Conservation (phyloP, 2,113 vertebrate species). For the Pelodiscus sinensis region DNA sequence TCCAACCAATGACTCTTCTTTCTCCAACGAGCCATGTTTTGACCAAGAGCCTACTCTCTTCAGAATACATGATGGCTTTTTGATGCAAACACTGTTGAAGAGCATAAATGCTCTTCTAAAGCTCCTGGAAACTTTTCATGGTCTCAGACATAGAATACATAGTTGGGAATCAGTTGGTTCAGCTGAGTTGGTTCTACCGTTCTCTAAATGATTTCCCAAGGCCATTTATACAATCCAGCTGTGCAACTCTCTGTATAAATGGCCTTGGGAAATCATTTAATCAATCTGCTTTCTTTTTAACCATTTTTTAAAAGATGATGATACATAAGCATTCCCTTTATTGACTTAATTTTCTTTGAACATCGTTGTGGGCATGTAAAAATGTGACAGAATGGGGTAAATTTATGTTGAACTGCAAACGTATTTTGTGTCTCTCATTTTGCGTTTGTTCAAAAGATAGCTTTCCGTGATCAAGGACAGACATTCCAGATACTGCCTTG, state of each 20-base stretch:
- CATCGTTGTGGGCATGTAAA: fast-evolving
- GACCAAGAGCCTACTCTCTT: background rate
- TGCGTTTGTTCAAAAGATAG: background rate
- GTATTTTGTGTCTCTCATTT: background rate
- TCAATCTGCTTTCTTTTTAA: background rate
- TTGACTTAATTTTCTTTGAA: background rate
- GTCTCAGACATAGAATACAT: background rate
- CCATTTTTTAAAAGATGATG: background rate
- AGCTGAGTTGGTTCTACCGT: background rate
- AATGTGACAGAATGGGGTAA: background rate
- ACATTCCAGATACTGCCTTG: background rate
- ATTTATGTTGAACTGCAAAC: background rate
- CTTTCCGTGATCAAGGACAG: background rate
- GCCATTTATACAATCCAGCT: too few relatives aligned
- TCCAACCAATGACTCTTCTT: background rate
- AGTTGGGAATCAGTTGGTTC: background rate
- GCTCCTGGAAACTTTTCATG: background rate
- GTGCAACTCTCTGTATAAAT: background rate
- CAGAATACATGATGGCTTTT: background rate
- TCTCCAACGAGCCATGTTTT: too few relatives aligned
- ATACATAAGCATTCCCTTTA: background rate
- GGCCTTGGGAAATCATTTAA: conserved; percentile 8
- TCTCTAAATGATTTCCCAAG: too few relatives aligned
- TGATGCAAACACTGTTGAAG: conserved; percentile 9
- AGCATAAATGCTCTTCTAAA: conserved; percentile 13